Conservation (phyloP, 1,140 invertebrate species). For the Samia ricini region DNA sequence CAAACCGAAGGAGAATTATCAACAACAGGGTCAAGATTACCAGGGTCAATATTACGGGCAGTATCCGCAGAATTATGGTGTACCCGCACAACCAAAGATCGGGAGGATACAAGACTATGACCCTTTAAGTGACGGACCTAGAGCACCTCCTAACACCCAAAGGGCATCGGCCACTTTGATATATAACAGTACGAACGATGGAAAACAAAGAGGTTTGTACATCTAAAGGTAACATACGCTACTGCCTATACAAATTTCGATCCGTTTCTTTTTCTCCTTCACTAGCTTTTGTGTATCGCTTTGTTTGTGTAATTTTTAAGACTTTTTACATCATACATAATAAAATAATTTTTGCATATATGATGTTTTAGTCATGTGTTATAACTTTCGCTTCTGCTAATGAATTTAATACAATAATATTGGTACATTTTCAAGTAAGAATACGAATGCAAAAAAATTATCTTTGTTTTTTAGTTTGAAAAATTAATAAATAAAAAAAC, state of each 20-base stretch:
- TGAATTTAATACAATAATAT: no score
- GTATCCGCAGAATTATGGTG: conserved; percentile 50
- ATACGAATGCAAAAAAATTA: no score
- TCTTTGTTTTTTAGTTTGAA: no score
- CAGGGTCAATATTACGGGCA: conserved; percentile 58
- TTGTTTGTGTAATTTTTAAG: background rate
- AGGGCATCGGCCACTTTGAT: conserved; percentile 88
- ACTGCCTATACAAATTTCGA: no score
- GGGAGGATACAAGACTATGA: conserved; percentile 90
- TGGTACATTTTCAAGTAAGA: no score
- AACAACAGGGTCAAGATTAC: conserved; percentile 42
- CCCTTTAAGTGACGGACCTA: conserved; percentile 84
- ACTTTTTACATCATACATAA: background rate
- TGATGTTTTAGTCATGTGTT: no score
- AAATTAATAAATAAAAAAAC: no score
- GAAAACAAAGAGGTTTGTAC: conserved; percentile 54
- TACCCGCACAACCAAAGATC: conserved; percentile 56
- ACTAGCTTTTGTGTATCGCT: background rate
- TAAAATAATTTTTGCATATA: background rate
- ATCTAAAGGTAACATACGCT: background rate
- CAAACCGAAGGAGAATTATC: conserved; percentile 55
- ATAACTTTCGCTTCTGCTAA: no score
- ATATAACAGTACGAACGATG: conserved; percentile 81
- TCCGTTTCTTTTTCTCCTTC: background rate
- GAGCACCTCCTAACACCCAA: conserved; percentile 85